Evolutionary conservation across 2,113 vertebrate genomes (phyloP).

Genomic region (Procapra przewalskii): DNA sequence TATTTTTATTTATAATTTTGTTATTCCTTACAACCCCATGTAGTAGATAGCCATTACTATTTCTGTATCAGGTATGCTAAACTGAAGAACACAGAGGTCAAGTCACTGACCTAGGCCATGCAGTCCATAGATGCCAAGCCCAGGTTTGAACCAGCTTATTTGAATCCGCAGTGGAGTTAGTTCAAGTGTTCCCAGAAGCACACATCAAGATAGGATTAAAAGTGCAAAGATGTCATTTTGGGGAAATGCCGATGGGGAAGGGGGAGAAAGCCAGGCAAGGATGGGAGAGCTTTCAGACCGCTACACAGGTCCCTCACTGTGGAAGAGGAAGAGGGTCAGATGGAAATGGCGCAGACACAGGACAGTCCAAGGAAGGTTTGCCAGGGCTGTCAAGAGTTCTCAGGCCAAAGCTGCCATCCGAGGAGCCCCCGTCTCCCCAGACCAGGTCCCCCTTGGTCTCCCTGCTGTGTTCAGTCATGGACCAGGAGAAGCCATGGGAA

Average conservation of each 20-base stretch:
- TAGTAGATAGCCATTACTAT: background rate
- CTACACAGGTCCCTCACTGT: background rate
- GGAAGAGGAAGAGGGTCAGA: background rate
- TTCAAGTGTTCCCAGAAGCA: background rate
- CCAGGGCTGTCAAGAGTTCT: background rate
- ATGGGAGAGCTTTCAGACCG: background rate
- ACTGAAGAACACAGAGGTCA: background rate
- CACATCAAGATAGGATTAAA: background rate
- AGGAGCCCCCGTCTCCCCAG: background rate
- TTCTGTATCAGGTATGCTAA: background rate
- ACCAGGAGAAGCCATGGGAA: background rate
- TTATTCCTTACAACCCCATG: background rate
- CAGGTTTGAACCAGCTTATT: background rate
- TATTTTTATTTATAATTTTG: background rate
- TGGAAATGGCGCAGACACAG: background rate
- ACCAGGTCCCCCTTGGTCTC: accelerated
- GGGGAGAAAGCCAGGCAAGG: background rate
- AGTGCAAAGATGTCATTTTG: background rate
- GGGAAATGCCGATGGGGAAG: background rate
- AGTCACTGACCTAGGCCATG: background rate
- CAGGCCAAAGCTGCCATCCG: background rate
- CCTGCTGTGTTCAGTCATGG: accelerated
- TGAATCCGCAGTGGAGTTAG: background rate
- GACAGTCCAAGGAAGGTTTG: background rate
- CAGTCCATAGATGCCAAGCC: background rate